phyloP scores from a whole-genome alignment of 2,888 invertebrate species.

The Gandaritis pyraliata region DNA sequence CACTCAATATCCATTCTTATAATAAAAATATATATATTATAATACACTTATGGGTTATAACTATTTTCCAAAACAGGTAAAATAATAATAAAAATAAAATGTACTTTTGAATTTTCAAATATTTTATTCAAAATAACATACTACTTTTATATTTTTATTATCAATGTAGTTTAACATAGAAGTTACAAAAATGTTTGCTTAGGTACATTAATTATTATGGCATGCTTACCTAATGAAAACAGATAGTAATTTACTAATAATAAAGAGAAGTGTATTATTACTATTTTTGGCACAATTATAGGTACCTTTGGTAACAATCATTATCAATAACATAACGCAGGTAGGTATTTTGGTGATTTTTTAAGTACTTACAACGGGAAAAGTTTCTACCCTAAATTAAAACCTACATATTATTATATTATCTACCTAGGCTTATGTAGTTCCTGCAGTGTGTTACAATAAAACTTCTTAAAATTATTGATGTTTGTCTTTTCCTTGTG shows the following conservation, averaged over 20 bases:
- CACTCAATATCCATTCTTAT: too few species aligned
- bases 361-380: neutral
- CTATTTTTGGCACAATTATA: conserved; percentile 64
- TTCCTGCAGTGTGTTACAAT: neutral
- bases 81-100: too few species aligned
- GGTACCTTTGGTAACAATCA: conserved; percentile 35
- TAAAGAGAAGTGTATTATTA: conserved; percentile 1
- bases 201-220: conserved; percentile 21
- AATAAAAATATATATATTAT: too few species aligned
- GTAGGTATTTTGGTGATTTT: neutral
- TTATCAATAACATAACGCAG: neutral
- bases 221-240: conserved; percentile 13
- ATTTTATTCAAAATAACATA: conserved; percentile 77
- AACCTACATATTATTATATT: too few species aligned
- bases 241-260: conserved; percentile 2
- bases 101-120: conserved; percentile 44
- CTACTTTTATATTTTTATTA: conserved; percentile 53
- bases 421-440: neutral
- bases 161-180: conserved; percentile 46
- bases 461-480: too few species aligned
- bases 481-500: too few species aligned
- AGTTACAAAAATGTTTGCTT: conserved; percentile 69
- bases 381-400: neutral
- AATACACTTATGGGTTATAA: too few species aligned
- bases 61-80: too few species aligned